These are phyloP conservation scores for Psittacula derbiana DNA, from an alignment of 2,797 vertebrate genomes.

Conservation along the genomic window DNA sequence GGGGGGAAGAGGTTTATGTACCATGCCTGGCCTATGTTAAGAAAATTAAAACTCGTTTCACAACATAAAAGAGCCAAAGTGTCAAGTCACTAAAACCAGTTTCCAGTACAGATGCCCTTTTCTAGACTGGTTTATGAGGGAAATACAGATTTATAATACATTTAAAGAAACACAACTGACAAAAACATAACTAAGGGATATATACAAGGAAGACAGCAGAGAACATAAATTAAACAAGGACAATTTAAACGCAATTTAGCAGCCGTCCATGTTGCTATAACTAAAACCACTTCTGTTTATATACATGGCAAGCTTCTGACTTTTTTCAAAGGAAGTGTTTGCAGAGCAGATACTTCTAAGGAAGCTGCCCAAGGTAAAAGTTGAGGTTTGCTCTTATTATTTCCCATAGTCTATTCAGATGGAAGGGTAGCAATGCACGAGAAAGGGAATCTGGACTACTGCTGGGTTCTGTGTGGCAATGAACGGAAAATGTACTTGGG, in stretches of 20 bases:
- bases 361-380: not conserved
- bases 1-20: constrained; percentile 69
- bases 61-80: constrained; percentile 69
- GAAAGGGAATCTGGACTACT: not conserved
- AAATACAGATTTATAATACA: constrained; percentile 73
- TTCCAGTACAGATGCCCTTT: constrained; percentile 68
- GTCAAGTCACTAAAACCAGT: constrained; percentile 75
- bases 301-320: not conserved
- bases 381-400: not conserved
- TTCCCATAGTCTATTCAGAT: not conserved
- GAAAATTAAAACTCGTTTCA: constrained; percentile 74
- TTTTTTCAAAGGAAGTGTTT: constrained; percentile 22
- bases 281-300: constrained; percentile 21
- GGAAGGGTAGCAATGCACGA: not conserved
- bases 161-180: constrained; percentile 58
- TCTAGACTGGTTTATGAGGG: constrained; percentile 72
- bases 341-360: constrained; percentile 9
- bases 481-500: not conserved
- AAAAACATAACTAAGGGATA: constrained; percentile 41
- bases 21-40: constrained; percentile 73
- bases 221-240: constrained; percentile 40
- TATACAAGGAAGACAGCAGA: constrained; percentile 13
- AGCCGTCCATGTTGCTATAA: not conserved
- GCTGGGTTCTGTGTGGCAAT: not conserved
- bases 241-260: constrained; percentile 17